Evolutionary conservation across 2,888 invertebrate genomes (phyloP).

Genomic region (Macrosiphum euphorbiae): DNA sequence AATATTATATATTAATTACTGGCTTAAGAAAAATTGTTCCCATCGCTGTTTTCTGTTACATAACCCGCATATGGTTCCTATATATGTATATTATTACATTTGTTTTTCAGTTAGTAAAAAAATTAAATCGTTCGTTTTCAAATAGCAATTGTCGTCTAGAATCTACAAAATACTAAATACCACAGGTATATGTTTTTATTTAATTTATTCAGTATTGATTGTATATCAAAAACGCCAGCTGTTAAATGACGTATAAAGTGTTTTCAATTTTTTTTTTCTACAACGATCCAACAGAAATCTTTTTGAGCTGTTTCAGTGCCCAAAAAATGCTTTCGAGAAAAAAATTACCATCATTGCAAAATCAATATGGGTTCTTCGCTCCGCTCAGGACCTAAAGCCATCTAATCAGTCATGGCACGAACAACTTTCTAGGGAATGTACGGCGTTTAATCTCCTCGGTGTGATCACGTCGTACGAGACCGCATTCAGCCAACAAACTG

Average conservation of each 20-base stretch:
- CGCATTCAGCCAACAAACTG: neutral
- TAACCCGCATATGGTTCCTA: neutral
- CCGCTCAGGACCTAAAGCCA: neutral
- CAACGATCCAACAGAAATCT: neutral
- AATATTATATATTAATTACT: neutral
- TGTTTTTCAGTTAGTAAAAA: neutral
- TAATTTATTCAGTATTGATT: neutral
- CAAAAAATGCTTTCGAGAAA: neutral
- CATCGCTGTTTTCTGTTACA: neutral
- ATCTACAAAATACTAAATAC: neutral
- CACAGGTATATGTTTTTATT: neutral
- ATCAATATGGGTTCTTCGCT: neutral
- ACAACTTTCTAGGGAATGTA: neutral
- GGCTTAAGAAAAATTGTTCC: neutral
- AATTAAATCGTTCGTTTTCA: neutral
- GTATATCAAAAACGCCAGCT: neutral
- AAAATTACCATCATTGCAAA: neutral
- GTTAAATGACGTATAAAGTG: too few species aligned
- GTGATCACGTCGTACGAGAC: conserved; percentile 2
- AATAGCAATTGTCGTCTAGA: neutral
- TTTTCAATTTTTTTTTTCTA: neutral
- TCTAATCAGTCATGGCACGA: conserved; percentile 5
- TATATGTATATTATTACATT: neutral
- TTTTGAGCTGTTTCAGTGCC: neutral
- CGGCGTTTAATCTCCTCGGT: neutral